Evolutionary conservation across 2,797 vertebrate genomes (phyloP).

Genomic region (Lepilemur septentrionalis): DNA sequence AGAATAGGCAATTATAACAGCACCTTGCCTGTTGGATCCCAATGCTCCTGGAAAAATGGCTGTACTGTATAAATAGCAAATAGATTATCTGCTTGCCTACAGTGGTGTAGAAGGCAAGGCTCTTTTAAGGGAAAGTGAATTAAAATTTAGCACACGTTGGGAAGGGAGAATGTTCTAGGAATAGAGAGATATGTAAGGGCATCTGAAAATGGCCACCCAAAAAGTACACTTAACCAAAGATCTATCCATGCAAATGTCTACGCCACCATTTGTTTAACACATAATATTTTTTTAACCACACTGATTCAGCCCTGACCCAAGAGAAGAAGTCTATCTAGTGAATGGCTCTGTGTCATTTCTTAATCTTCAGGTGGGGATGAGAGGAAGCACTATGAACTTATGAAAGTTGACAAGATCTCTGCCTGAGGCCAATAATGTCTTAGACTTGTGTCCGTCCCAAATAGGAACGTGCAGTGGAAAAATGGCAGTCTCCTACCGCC

Average conservation of each 20-base stretch:
- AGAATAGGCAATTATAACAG: conserved; percentile 48
- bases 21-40: conserved; percentile 13
- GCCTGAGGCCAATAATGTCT: not conserved
- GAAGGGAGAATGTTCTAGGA: not conserved
- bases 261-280: not conserved
- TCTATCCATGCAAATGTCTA: not conserved
- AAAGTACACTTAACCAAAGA: conserved; percentile 6
- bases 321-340: not conserved
- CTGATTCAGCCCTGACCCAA: not conserved
- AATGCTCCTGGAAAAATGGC: conserved; percentile 30
- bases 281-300: not conserved
- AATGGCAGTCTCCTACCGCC: not conserved
- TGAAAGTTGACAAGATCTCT: not conserved
- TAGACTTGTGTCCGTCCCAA: not conserved
- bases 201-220: conserved; percentile 9
- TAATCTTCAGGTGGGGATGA: not conserved
- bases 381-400: not conserved
- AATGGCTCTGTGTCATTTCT: not conserved
- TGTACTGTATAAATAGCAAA: conserved; percentile 35
- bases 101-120: conserved; percentile 1
- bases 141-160: not conserved
- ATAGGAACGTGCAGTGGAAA: not conserved
- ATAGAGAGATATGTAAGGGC: not conserved
- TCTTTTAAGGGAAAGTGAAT: conserved; percentile 26
- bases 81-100: conserved; percentile 43